Evolutionary conservation across 2,113 vertebrate species (phyloP), one percentile per base, ranked within the genome.

Genomic region (Ivindomyrus marchei): DNA sequence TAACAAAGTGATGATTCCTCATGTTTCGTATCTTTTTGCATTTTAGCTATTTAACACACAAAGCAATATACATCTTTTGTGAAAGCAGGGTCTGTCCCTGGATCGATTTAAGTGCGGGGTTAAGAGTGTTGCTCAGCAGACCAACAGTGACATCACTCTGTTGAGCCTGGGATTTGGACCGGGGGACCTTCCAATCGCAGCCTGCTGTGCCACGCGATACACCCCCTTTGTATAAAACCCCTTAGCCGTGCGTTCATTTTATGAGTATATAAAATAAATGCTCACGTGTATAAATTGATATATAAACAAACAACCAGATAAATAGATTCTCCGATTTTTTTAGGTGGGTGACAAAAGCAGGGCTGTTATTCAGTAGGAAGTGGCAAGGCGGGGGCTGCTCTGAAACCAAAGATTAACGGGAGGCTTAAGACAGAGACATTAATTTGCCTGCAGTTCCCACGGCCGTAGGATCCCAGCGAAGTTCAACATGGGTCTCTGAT

Each of bases 401-500:
- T 80, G 74, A 88, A 80, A 90, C 77, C 74, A 56, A 74, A 88
- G 88, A 46, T 31, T 49, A 46, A 88, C 47, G 77, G 45, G 49
- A 52, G 45, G n/a, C 21, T 77, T 77, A 42, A 53, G 31, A 80
- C 42, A 62, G 66, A 31, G 50, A 56, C 87, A 83, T 27, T 88
- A 46, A 88, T 88, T 88, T 49, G 74, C 50, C 49, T 17, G 58
- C 39, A 84, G 86, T 39, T 88, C 47, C 62, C 42, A 10, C 19
- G 52, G 62, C 89, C 86, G 10, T 45, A 36, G 47, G 80, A 53
- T 83, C 15, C 50, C 70, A 21, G 50, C 70, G 19, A 31, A 84
- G 74, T 88, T 90, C 74, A 62, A n/a, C 9, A 36, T 53, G 49
- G 85, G 85, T 49, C 85, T 80, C 85, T 24, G 66, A 52, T 90